Evolutionary conservation across 1,140 invertebrate species (phyloP).

Genomic region (Drosophila lowei): DNA sequence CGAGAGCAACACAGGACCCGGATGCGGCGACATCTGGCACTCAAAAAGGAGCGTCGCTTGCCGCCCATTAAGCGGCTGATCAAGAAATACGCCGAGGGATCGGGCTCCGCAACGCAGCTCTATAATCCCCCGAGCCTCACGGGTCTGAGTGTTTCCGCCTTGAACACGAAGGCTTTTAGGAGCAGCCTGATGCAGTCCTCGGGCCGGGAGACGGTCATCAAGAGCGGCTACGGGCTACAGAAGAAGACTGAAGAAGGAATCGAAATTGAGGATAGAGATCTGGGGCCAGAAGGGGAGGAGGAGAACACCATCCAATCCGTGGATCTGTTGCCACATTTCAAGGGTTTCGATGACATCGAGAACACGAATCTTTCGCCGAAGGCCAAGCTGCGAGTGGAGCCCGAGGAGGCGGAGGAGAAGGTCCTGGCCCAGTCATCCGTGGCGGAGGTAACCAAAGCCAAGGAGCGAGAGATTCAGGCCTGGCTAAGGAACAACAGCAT

Average conservation of each 20-base stretch:
- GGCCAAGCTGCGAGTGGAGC: conserved; percentile 33
- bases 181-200: conserved; percentile 24
- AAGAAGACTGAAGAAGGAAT: conserved; percentile 27
- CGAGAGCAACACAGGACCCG: conserved; percentile 32
- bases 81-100: conserved; percentile 37
- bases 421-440: background rate
- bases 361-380: conserved; percentile 61
- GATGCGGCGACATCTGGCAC: conserved; percentile 38
- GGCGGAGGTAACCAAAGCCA: conserved; percentile 18
- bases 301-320: conserved; percentile 43
- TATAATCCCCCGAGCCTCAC: conserved; percentile 52
- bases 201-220: conserved; percentile 64
- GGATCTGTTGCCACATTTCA: conserved; percentile 55
- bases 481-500: conserved; percentile 55
- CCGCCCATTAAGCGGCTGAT: conserved; percentile 66
- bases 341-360: conserved; percentile 66
- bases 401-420: background rate
- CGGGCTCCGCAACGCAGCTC: background rate
- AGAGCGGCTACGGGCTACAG: conserved; percentile 51
- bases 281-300: conserved; percentile 11
- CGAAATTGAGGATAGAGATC: background rate
- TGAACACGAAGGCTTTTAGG: conserved; percentile 49
- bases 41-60: conserved; percentile 53
- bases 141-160: conserved; percentile 37
- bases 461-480: conserved; percentile 56